Evolutionary conservation across 2,113 vertebrate species (phyloP), one percentile per base, ranked within the genome.

Genomic region (Sceloporus undulatus): DNA sequence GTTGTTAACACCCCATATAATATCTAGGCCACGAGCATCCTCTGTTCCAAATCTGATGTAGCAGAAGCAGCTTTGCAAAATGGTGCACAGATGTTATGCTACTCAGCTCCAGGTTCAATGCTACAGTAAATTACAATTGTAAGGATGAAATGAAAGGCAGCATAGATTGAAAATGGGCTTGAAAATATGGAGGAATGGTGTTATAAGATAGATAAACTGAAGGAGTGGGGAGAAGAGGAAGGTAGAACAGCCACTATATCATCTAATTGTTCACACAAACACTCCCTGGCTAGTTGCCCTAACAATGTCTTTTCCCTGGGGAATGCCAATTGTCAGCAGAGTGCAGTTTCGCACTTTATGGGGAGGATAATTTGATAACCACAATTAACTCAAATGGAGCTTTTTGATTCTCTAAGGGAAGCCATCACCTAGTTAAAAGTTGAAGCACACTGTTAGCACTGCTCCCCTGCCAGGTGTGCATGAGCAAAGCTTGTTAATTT

Each of bases 361-460:
- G 78, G 18, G 83, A 91, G 68, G 71, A 91, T 87, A 93, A 82
- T 87, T 66, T 87, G 84, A 89, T 86, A 48, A 82, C 80, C 52
- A 87, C 48, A 48, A 85, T 85, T 83, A 92, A 85, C 88, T 81
- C 70, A 79, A 82, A 84, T 85, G 48, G 82, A 79, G 82, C 65
- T 65, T 92, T 88, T 92, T 88, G 85, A 42, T 81, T 79, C 75
- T 92, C 93, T 78, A 76, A 87, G 85, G 84, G 86, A 93, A 85
- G 34, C 77, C 85, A 85, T 82, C 70, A 82, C 86, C 73, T 89
- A 48, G 82, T 78, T 82, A 91, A 82, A 65, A 82, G 81, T 74
- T 91, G 80, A 90, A 89, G 66, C 48, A 76, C 68, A 52, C 9
- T 74, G 79, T 85, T 87, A 92, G 87, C 77, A 11, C 18, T 1